Evolutionary conservation across 2,888 invertebrate species (phyloP), one percentile per base, ranked within the genome.

Genomic region (Pollenia griseotomentosa): DNA sequence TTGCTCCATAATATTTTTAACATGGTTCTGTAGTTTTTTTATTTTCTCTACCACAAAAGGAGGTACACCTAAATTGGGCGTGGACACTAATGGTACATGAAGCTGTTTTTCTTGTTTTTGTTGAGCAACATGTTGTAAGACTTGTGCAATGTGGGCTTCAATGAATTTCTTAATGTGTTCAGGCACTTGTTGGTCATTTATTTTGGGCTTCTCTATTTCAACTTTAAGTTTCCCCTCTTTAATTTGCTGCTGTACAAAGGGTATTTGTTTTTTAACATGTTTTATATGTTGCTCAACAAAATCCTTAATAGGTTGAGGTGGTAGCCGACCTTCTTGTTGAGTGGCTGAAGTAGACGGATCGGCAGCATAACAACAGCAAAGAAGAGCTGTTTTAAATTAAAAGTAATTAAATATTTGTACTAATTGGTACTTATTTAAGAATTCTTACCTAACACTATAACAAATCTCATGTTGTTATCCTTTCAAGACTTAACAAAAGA

Each of bases 401-500:
- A 10, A 10, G 51, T 23, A 42, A 33, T 16, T 9, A 11, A 55
- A 51, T 12, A 48, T 59, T 10, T 19, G 0, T n/a, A n/a, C 19
- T 63, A 9, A 2, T 33, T 2, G 19, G 19, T 19, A 11, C 8
- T 70, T 5, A 19, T 70, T 51, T 19, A 10, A 48, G 1, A 16
- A 48, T 55, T 33, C 71, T 86, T 86, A 86, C 86, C 83, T 16
- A 80, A 66, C 55, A 80, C 61, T 66, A 80, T 46, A 71, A 80
- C 11, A 59, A 59, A 61, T 80, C 71, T 83, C 86, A 86, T 83
- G 42, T 77, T 81, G 77, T 83, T 59, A 65, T 46, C 46, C 48
- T 55, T 55, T 10, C 51, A 59, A 78, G 59, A 16, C 23, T 23
- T 33, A 14, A 44, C 42, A 57, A 68, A 71, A 59, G 59, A 84